Conservation (phyloP, 2,113 vertebrate genomes). For the Oreamnos americanus region DNA sequence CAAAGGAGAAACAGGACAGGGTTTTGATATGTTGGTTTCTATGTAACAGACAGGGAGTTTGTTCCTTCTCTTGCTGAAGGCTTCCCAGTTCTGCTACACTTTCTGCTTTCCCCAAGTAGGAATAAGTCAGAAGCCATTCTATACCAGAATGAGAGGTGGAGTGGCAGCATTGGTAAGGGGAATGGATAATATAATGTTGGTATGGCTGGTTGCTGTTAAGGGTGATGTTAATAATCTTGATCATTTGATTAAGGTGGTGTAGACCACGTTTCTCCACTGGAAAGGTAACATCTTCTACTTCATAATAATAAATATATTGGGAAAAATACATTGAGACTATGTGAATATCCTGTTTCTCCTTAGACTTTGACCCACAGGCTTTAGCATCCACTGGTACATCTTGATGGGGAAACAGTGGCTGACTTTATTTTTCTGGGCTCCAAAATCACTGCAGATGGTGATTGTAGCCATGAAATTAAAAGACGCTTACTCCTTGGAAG, state of each 20-base stretch:
- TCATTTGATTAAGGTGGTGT: not conserved
- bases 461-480: not conserved
- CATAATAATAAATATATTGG: not conserved
- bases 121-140: not conserved
- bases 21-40: not conserved
- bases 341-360: not conserved
- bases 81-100: not conserved
- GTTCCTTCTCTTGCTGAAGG: not conserved
- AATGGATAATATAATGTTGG: not conserved
- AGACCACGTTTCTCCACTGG: not conserved
- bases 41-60: not conserved
- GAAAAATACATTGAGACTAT: not conserved
- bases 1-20: not conserved
- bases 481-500: too few species aligned
- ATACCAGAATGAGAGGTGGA: not conserved
- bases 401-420: not conserved
- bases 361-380: not conserved
- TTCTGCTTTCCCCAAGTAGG: not conserved
- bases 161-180: not conserved
- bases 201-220: not conserved
- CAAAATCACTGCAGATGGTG: too few species aligned
- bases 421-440: too few species aligned
- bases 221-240: not conserved
- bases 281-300: not conserved
- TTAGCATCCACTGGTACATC: not conserved